Base-by-base conservation (phyloP, 2,888 invertebrate species). In the Eugnorisma glareosa region DNA sequence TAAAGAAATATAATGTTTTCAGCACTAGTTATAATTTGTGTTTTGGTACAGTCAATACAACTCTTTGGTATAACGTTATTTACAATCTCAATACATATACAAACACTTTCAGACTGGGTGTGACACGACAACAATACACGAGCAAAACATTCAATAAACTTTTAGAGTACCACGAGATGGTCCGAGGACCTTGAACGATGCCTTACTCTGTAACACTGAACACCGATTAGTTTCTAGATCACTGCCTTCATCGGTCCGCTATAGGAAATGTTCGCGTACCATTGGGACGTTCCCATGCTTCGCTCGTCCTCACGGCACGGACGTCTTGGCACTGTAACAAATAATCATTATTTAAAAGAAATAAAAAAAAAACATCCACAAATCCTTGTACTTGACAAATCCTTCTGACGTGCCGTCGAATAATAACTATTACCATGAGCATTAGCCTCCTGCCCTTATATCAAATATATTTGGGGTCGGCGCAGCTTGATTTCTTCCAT, bases 261-360 rank as follows among this genome's bases (percentile, higher is more conserved):
- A 95, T 64, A 95, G 91, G 84, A 93, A 94, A 84, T 95, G 94
- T 93, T 95, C 95, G 84, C 92, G 92, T 67, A 94, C 91, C 69
- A 87, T 88, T 63, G 92, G 91, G 85, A 88, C 85, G 54, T 89
- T 88, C 80, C 91, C 91, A 83, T 92, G 92, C 73, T 89, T 90
- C 67, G 88, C 89, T 90, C 94, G 92, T 70, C 94, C 95, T 96
- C 96, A 96, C 89, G 96, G 95, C 90, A 96, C 89, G 73, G 95
- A 95, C n/a, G 96, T 94, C 86, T 96, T 96, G 57, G 91, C 94
- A 79, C 96, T 96, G 95, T 37, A 95, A 96, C 93, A 94, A 94
- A 91, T 51, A 88, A 76, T 67, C 64, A 35, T 35, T 35, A 28
- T 81, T n/a, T 28, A 31, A 31, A 45, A 57, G 1, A 59, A 13